Base-by-base conservation (phyloP, 2,797 vertebrate species). In the Poliocrania exsul region DNA sequence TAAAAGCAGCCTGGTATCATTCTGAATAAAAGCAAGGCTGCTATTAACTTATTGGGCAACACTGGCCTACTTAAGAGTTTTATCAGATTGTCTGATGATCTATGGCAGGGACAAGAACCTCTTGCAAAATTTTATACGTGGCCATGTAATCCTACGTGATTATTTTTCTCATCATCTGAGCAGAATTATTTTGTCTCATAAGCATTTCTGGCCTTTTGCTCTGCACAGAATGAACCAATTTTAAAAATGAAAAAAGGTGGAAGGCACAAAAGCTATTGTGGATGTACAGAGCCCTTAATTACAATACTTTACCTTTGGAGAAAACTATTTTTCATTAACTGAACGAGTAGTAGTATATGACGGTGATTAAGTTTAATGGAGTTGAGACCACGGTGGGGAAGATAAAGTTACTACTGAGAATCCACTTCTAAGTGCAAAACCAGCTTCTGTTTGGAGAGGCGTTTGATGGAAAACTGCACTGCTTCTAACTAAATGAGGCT, bases 291-390 rank as follows among this genome's bases (percentile, higher is more conserved):
- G 35, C 61, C 70, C 82, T 92, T 96, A 92, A 86, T 97, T 96
- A 90, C 47, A 95, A 93, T 75, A 88, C 26, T 93, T 93, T 81
- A 94, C 74, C 88, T 96, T 96, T 8, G 13, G 86, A 96, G 89
- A 95, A 84, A 96, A 95, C 87, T 95, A 93, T 97, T 96, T 96
- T 96, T 97, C 96, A 97, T 95, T 96, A 97, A 91, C 83, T 79
- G 95, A 97, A 89, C 0, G 1, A 51, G 86, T 93, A 93, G 93
- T 64, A 90, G 85, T 95, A 92, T 96, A 96, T 82, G 91, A 93
- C 92, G 94, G 87, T 95, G 92, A 96, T 97, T 96, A 96, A 95
- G 47, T 92, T 96, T 96, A 97, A 97, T 96, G 83, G 96, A 93
- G 87, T 89, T 46, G 92, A 94, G 93, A 92, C 85, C 78, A 90